Evolutionary conservation across 2,888 invertebrate species (phyloP).

Genomic region (Phyto melanocephala): DNA sequence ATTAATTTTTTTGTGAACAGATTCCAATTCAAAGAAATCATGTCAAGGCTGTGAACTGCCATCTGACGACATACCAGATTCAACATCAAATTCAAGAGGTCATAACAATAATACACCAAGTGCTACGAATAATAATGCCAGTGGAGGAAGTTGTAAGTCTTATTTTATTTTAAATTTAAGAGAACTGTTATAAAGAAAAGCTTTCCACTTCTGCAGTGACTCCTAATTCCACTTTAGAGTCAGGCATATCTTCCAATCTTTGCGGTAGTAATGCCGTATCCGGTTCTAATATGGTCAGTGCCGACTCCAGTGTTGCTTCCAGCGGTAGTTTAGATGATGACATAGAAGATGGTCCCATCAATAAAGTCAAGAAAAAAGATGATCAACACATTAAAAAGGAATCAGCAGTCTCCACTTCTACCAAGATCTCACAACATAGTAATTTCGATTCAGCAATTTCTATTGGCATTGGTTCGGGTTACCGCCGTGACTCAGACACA

Average conservation of each 20-base stretch:
- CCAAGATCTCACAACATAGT: conserved; percentile 76
- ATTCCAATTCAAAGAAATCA: conserved; percentile 83
- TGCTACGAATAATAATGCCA: conserved; percentile 87
- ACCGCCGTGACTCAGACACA: conserved; percentile 71
- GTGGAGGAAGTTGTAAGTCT: conserved; percentile 78
- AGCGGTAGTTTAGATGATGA: conserved; percentile 79
- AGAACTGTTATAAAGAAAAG: neutral
- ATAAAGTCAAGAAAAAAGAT: conserved; percentile 79
- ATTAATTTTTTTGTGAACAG: conserved; percentile 67
- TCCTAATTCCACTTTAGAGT: conserved; percentile 78
- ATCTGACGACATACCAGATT: conserved; percentile 85
- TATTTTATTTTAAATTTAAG: neutral
- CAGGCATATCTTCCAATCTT: conserved; percentile 81
- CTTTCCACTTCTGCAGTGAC: conserved; percentile 71
- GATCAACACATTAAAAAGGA: conserved; percentile 78
- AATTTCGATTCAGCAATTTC: conserved; percentile 71
- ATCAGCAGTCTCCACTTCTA: conserved; percentile 77
- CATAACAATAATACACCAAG: conserved; percentile 90
- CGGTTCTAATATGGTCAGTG: conserved; percentile 80
- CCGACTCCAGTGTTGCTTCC: conserved; percentile 80
- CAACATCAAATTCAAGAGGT: conserved; percentile 83
- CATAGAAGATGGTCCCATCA: conserved; percentile 76
- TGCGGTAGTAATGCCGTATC: conserved; percentile 86
- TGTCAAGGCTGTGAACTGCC: conserved; percentile 90
- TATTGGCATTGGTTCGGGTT: conserved; percentile 67